phyloP scores from a whole-genome alignment of 2,888 invertebrate genomes.

The Cepaea hortensis region DNA sequence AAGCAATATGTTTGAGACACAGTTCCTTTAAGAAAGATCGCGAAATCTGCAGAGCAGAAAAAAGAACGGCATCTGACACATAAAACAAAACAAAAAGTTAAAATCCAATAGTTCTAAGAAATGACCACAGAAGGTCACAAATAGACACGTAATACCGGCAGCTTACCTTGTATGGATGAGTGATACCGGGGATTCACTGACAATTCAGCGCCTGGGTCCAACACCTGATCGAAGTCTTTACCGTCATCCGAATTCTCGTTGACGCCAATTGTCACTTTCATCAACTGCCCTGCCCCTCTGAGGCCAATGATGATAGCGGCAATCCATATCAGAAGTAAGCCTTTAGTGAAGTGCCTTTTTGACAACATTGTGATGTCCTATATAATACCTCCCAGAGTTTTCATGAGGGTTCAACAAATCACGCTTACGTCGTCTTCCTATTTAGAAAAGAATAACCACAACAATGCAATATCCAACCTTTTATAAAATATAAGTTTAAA shows the following conservation, averaged over 20 bases:
- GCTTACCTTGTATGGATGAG: not conserved
- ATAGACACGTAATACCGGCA: not conserved
- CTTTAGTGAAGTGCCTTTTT: not conserved
- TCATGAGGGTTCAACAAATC: too few species aligned
- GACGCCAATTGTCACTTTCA: not conserved
- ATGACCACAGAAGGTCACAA: not conserved
- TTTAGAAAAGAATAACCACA: too few species aligned
- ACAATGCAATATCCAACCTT: too few species aligned
- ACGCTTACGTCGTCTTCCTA: not conserved
- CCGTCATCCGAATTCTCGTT: not conserved
- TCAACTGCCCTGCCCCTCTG: slow-evolving; percentile 32
- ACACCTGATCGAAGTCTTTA: not conserved
- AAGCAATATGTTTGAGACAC: too few species aligned
- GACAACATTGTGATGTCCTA: slow-evolving; percentile 11
- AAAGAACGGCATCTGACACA: too few species aligned
- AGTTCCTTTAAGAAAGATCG: too few species aligned
- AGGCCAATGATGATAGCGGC: slow-evolving; percentile 28
- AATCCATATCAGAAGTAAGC: slow-evolving; percentile 27
- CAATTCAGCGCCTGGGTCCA: not conserved
- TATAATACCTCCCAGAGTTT: not conserved
- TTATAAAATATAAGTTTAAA: too few species aligned
- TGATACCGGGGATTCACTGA: not conserved
- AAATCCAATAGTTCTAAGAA: too few species aligned
- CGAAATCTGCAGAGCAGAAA: too few species aligned
- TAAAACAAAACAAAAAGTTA: too few species aligned